Evolutionary conservation across 35 echinoderm and acorn worm genomes (phyloP).

Genomic region (Heliocidaris erythrogramma): DNA sequence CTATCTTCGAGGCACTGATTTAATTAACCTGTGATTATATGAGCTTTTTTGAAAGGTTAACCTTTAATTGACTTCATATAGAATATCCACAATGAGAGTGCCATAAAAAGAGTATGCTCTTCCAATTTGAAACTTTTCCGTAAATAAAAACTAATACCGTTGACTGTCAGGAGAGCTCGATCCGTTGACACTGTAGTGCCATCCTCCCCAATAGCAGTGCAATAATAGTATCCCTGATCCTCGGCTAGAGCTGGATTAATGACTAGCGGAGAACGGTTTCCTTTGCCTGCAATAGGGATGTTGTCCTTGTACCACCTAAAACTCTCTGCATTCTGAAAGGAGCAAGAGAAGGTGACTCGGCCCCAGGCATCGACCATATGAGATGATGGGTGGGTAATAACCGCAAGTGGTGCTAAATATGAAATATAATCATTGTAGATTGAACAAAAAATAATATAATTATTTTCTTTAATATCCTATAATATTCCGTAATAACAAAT

Average conservation of each 20-base stretch:
- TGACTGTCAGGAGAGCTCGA: neutral
- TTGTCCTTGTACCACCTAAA: neutral
- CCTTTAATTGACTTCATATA: no score
- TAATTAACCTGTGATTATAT: no score
- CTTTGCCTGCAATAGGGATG: neutral
- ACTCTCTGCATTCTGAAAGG: neutral
- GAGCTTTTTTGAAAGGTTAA: no score
- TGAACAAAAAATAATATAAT: neutral
- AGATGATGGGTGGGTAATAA: neutral
- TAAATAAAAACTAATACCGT: neutral
- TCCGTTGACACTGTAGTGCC: neutral
- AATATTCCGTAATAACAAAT: neutral
- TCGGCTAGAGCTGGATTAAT: constrained; percentile 26
- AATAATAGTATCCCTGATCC: constrained; percentile 29
- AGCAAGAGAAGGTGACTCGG: neutral
- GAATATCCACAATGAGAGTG: no score
- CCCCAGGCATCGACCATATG: neutral
- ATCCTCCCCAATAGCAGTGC: neutral
- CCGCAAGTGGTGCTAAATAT: neutral
- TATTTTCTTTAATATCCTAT: neutral
- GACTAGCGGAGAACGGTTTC: neutral
- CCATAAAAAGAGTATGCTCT: no score
- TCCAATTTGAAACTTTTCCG: no score
- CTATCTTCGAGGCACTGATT: no score
- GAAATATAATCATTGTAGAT: neutral